A percentile compares a stretch with the other conserved stretches of the same genome.
Evolutionary conservation across 2,888 invertebrate species (phyloP).

Genomic region (Mythimna vitellina): DNA sequence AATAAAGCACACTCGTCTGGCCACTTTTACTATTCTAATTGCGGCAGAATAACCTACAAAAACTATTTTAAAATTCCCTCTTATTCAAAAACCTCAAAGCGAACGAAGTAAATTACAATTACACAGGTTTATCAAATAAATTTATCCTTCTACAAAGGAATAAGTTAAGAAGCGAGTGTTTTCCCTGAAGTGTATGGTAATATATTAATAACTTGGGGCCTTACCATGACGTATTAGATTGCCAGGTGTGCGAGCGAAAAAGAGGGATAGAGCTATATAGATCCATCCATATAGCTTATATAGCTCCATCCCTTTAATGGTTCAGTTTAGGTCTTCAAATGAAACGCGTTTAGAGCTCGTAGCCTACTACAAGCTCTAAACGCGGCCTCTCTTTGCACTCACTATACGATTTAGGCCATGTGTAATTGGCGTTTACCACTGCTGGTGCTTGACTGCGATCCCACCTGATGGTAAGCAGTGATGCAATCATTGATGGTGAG

Average conservation of each 20-base stretch:
- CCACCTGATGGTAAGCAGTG: no score
- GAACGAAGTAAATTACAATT: constrained; percentile 51
- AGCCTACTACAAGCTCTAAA: no score
- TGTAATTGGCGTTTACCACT: no score
- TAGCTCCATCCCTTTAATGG: no score
- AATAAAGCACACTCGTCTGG: neutral
- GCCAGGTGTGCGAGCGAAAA: no score
- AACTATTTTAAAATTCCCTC: constrained; percentile 29
- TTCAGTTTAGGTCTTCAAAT: no score
- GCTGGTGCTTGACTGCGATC: no score
- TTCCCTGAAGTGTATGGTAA: constrained; percentile 42
- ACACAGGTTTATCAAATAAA: constrained; percentile 42
- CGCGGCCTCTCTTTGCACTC: constrained; percentile 31
- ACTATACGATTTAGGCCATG: constrained; percentile 32
- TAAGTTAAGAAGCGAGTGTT: constrained; percentile 29
- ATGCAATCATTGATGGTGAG: no score
- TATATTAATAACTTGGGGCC: neutral
- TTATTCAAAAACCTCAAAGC: constrained; percentile 41
- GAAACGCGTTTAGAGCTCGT: no score
- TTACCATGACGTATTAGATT: no score
- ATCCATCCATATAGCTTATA: no score
- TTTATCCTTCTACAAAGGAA: constrained; percentile 19
- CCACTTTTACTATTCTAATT: neutral
- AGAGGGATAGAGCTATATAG: no score
- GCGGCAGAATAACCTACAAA: neutral